Evolutionary conservation across 2,888 invertebrate genomes (phyloP).

Genomic region (Copidosoma aretas): DNA sequence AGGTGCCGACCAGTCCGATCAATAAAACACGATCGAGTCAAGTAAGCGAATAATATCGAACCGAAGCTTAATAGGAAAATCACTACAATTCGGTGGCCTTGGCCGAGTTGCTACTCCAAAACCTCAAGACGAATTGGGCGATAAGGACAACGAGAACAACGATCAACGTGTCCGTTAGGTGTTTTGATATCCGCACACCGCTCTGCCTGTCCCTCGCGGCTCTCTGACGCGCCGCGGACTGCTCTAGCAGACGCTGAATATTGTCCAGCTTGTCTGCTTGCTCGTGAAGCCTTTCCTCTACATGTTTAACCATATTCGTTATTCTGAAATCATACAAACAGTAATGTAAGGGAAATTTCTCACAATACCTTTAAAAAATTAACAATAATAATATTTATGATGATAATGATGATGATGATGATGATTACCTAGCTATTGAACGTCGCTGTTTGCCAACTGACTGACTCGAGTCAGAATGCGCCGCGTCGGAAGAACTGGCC

Average conservation of each 20-base stretch:
- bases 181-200: conserved; percentile 52
- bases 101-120: conserved; percentile 47
- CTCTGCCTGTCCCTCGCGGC: conserved; percentile 53
- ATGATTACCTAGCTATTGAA: conserved; percentile 37
- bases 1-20: conserved; percentile 12
- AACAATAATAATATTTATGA: background rate
- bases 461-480: conserved; percentile 66
- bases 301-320: conserved; percentile 52
- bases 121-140: conserved; percentile 55
- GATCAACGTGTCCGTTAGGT: conserved; percentile 55
- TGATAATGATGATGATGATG: background rate
- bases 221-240: conserved; percentile 56
- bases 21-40: conserved; percentile 8
- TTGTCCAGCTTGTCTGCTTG: conserved; percentile 57
- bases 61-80: conserved; percentile 21
- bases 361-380: background rate
- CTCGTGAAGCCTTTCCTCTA: conserved; percentile 54
- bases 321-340: conserved; percentile 45
- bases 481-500: conserved; percentile 62
- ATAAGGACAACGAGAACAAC: conserved; percentile 55
- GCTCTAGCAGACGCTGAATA: conserved; percentile 58
- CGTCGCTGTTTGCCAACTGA: conserved; percentile 58
- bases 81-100: conserved; percentile 52
- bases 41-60: conserved; percentile 11
- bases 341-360: too few species aligned